Evolutionary conservation across 2,888 invertebrate genomes (phyloP).

Genomic region (Eueremaeus valkanovi): DNA sequence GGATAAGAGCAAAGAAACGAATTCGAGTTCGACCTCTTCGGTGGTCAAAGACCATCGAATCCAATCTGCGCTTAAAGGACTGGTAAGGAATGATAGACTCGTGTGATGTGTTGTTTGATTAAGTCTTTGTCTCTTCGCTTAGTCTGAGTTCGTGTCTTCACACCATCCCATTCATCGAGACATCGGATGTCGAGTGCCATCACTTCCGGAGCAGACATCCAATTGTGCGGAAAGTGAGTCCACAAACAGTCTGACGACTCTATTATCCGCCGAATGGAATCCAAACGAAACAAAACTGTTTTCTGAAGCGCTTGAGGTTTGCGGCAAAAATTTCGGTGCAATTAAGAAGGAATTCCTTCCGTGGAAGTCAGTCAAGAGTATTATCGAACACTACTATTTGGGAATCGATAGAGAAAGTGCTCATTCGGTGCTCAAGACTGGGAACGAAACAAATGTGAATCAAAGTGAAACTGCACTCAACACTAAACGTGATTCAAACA

Average conservation of each 20-base stretch:
- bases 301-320: slow-evolving; percentile 47
- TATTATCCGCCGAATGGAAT: slow-evolving; percentile 45
- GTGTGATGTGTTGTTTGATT: neutral
- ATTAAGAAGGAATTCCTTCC: slow-evolving; percentile 48
- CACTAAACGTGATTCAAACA: neutral
- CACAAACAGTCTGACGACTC: slow-evolving; percentile 10
- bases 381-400: slow-evolving; percentile 47
- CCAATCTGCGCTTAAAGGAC: slow-evolving; percentile 46
- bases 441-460: neutral
- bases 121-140: no score
- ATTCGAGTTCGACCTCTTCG: neutral
- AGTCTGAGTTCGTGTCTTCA: slow-evolving; percentile 47
- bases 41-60: slow-evolving; percentile 31
- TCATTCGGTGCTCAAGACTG: slow-evolving; percentile 7
- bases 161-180: slow-evolving; percentile 47
- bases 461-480: neutral
- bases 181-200: slow-evolving; percentile 41
- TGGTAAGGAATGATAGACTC: slow-evolving; percentile 41
- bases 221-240: slow-evolving; percentile 5
- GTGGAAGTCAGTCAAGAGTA: slow-evolving; percentile 47
- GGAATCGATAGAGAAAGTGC: slow-evolving; percentile 28
- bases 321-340: slow-evolving; percentile 48
- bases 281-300: slow-evolving; percentile 47
- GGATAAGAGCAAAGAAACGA: neutral
- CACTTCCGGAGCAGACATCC: neutral